Percentiles rank a stretch among this genome's conserved stretches.
These are phyloP conservation scores for Spilogale gracilis DNA, from an alignment of 2,113 vertebrate genomes.

Conservation along the genomic window DNA sequence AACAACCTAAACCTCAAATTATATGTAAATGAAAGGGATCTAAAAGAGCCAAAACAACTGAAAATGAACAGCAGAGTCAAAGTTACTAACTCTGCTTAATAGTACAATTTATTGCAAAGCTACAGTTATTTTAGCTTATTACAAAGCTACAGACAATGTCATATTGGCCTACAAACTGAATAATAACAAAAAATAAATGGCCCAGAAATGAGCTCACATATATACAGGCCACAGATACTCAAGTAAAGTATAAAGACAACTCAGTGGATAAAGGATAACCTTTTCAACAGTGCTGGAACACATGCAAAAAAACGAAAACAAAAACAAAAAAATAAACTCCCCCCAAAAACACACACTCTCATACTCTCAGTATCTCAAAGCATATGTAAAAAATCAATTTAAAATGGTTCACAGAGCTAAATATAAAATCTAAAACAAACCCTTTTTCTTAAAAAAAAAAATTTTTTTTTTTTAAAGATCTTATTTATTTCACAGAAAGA, in stretches of 20 bases:
- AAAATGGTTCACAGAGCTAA: background rate
- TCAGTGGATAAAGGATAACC: background rate
- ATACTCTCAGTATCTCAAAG: background rate
- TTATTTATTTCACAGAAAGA: too few relatives aligned
- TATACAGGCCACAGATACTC: background rate
- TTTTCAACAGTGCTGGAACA: background rate
- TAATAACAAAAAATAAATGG: background rate
- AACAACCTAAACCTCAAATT: conserved; percentile 4
- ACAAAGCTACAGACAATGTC: background rate
- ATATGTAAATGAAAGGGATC: background rate
- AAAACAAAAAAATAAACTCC: background rate
- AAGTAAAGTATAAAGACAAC: background rate
- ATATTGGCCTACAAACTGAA: background rate
- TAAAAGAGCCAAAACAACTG: background rate
- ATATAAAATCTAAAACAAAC: conserved; percentile 23
- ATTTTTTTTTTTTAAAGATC: too few relatives aligned
- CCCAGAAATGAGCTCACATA: background rate
- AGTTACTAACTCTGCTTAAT: background rate
- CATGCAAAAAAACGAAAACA: background rate
- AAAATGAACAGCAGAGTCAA: conserved; percentile 15
- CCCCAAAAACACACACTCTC: background rate
- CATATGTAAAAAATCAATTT: background rate
- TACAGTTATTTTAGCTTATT: background rate
- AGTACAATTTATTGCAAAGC: background rate
- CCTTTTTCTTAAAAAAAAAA: too few relatives aligned